Base-by-base conservation (phyloP, 1,140 invertebrate species). In the Ceratina japonica region DNA sequence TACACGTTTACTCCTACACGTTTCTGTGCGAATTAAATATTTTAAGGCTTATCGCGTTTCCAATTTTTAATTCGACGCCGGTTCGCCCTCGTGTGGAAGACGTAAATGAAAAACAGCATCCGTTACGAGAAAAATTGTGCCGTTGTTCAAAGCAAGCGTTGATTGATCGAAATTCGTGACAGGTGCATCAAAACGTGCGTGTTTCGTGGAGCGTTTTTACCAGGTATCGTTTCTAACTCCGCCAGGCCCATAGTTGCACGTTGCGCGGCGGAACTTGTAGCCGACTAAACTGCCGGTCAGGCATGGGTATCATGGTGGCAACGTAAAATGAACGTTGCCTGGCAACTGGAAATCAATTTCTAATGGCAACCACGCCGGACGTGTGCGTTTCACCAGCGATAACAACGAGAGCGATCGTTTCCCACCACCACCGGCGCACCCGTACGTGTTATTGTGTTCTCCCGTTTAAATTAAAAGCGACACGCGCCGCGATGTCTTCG, bases 171-270 rank as follows among this genome's bases (percentile, higher is more conserved):
- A 44, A 62, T 18, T 51, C 16, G 31, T 12, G 52, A 18, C 15
- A 24, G 20, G 66, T 49, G 81, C 61, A 10, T 54, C 7, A 31
- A 61, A 71, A 66, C 13, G 5, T 68, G 70, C 44, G n/a, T 44
- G 24, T 7, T 72, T 16, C 51, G 75, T 66, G 74, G 13, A 37
- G 65, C 13, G 56, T 59, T 86, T 44, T 90, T 90, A 90, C 89
- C 89, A 64, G 89, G 89, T 89, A 90, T 90, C 52, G 87, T 88
- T 70, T 90, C 89, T 79, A 90, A 86, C 66, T 90, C 89, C 49
- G 89, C 83, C 66, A 90, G 84, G 69, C 89, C 89, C 89, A 90
- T 90, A 83, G 81, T 90, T 81, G 76, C 82, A 81, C 87, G 20
- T 81, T 81, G 75, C 79, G 81, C 79, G 83, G 85, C 84, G 76